Evolutionary conservation across 2,888 invertebrate genomes (phyloP).

Genomic region (Euzophera pinguis): DNA sequence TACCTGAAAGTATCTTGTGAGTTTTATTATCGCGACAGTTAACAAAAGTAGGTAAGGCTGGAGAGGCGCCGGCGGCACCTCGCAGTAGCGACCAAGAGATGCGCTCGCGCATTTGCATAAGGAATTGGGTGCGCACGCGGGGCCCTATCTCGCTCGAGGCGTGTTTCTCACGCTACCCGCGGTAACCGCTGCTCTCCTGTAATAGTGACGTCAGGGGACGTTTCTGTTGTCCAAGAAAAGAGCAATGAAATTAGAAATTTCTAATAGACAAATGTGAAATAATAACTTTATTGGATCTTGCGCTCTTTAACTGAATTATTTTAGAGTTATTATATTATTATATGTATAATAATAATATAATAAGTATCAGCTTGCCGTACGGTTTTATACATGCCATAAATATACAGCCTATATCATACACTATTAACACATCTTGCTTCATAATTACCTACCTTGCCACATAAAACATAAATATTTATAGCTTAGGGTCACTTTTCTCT

Average conservation of each 20-base stretch:
- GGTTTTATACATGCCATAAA: not conserved
- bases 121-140: slow-evolving; percentile 74
- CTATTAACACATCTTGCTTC: not conserved
- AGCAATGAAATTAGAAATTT: too few relatives aligned
- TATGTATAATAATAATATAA: too few relatives aligned
- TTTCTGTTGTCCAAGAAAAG: slow-evolving; percentile 8
- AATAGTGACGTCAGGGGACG: slow-evolving; percentile 43
- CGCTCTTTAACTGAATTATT: too few relatives aligned
- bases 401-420: not conserved
- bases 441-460: slow-evolving; percentile 6
- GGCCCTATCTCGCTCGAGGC: slow-evolving; percentile 51
- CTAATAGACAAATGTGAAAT: too few relatives aligned
- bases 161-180: slow-evolving; percentile 70
- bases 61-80: slow-evolving; percentile 36
- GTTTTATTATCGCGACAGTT: slow-evolving; percentile 52
- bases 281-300: too few relatives aligned
- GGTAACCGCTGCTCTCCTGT: slow-evolving; percentile 35
- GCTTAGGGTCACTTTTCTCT: slow-evolving; percentile 25
- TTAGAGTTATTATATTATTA: too few relatives aligned
- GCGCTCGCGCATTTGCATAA: slow-evolving; percentile 67
- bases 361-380: too few relatives aligned
- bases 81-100: slow-evolving; percentile 40
- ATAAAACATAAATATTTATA: slow-evolving; percentile 45
- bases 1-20: slow-evolving; percentile 17
- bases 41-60: slow-evolving; percentile 57